Base-by-base conservation (phyloP, 2,113 vertebrate genomes). In the Vulpes vulpes region DNA sequence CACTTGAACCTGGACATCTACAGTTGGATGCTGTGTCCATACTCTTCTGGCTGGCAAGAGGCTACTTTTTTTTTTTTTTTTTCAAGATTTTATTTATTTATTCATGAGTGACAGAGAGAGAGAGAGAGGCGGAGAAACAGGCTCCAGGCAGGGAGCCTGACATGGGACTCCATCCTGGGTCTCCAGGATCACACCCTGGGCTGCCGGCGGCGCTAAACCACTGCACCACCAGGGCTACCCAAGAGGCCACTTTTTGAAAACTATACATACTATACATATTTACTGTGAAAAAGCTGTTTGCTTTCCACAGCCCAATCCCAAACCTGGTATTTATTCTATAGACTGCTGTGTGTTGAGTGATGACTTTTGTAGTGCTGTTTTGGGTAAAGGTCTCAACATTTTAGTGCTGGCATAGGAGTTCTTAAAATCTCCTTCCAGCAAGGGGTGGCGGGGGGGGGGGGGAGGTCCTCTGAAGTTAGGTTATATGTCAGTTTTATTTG, bases 1-100 rank as follows among this genome's bases (percentile, higher is more conserved):
- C 2, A 1, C 32, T 2, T 43, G 55, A 27, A 8, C 1, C 14
- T 53, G 17, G 87, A 7, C n/a, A 1, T 10, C 20, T 25, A 0
- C 5, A 15, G 22, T 51, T 53, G 15, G 16, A 2, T 22, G 81
- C 59, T 10, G 1, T 10, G 14, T 73, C 7, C 5, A 2, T 0
- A 9, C 38, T 25, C 20, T 17, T 43, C 30, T 6, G 5, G 15
- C 53, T 89, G 65, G 49, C 12, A 4, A 16, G 22, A n/a, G n/a
- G 59, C 43, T 38, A 43, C 57, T n/a, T 0, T 83, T 3, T 55
- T 43, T 43, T 43, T 43, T 43, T 43, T 43, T 43, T 43, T 43
- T 5, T 35, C 2, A 43, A 43, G 43, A 43, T 43, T 43, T 43
- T 43, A 43, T 43, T 43, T 43, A 43, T 43, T 43, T 43, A 43